phyloP scores from a whole-genome alignment of 2,797 vertebrate species.

The Pipistrellus nathusii region DNA sequence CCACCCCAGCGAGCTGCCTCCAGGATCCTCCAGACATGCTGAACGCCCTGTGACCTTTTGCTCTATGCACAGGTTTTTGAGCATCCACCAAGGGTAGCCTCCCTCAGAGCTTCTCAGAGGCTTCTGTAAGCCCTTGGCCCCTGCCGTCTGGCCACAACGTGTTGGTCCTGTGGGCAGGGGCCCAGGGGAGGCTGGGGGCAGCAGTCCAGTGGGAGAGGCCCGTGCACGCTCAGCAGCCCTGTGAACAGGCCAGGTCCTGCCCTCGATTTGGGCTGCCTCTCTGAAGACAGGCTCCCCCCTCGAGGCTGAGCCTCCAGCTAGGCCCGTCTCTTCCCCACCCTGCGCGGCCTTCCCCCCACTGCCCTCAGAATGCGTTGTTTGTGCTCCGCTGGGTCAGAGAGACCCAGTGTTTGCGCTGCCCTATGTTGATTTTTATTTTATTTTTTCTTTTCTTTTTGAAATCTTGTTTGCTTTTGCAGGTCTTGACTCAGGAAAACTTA shows the following conservation, averaged over 20 bases:
- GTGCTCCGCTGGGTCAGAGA: slow-evolving; percentile 77
- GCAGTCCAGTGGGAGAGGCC: not conserved
- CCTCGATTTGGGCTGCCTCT: not conserved
- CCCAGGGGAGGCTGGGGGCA: not conserved
- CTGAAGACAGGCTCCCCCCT: not conserved
- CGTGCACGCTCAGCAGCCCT: not conserved
- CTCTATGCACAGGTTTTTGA: not conserved
- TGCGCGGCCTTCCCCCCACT: not conserved
- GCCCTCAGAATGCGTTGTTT: slow-evolving; percentile 80
- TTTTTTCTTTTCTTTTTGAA: slow-evolving; percentile 86
- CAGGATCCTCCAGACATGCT: not conserved
- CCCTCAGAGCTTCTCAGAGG: not conserved
- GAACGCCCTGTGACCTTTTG: not conserved
- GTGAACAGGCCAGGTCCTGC: not conserved
- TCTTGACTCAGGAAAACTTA: slow-evolving; percentile 98
- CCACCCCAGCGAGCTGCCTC: not conserved
- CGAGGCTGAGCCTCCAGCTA: not conserved
- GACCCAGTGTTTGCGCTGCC: slow-evolving; percentile 84
- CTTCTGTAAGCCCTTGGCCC: not conserved
- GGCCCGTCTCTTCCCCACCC: not conserved
- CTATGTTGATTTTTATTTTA: slow-evolving; percentile 85
- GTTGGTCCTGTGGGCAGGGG: not conserved
- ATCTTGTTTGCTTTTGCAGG: slow-evolving; percentile 92
- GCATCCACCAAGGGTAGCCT: not conserved
- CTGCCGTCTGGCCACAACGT: not conserved